Conservation (phyloP, 2,113 vertebrate species). For the Elanus axillaris region DNA sequence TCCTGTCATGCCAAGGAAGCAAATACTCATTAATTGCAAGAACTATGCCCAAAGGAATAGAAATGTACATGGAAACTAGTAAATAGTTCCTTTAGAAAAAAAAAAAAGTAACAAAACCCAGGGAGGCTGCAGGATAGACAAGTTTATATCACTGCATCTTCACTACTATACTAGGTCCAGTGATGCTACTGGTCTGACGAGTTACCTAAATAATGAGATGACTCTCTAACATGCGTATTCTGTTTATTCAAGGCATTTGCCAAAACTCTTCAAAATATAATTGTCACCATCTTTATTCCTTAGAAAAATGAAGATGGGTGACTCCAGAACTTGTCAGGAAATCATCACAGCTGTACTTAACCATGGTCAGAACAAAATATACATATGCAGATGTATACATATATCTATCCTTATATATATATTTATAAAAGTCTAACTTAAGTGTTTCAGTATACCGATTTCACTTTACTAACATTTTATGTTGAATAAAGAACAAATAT, state of each 20-base stretch:
- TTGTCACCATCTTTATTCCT: background rate
- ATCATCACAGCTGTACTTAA: background rate
- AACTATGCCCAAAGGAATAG: background rate
- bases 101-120: background rate
- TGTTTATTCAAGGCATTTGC: background rate
- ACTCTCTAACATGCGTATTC: background rate
- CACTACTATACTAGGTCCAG: background rate
- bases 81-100: background rate
- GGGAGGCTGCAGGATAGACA: background rate
- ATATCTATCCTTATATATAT: background rate
- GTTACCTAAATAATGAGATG: background rate
- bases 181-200: background rate
- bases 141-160: background rate
- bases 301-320: background rate
- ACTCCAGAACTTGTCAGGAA: background rate
- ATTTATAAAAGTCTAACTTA: background rate
- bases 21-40: background rate
- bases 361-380: background rate
- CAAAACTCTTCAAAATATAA: background rate
- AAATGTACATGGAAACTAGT: background rate
- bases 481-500: background rate
- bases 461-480: background rate
- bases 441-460: background rate
- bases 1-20: background rate
- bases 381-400: accelerated